phyloP scores from a whole-genome alignment of 2,113 vertebrate genomes.

The Passer domesticus region DNA sequence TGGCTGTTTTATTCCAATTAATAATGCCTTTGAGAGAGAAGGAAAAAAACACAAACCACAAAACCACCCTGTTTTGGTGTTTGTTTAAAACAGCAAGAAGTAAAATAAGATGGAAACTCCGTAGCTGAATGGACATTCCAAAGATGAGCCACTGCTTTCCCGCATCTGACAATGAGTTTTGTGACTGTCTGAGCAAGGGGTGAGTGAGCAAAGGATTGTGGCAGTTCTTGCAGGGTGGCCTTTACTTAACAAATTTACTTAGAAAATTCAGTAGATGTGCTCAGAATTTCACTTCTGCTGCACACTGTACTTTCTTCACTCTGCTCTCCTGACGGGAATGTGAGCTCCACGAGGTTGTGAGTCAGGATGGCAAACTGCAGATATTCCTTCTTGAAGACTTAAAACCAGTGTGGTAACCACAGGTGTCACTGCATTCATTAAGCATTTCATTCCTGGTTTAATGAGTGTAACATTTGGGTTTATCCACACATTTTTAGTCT shows the following conservation, averaged over 20 bases:
- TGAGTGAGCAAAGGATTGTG: accelerated
- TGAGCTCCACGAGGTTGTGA: neutral
- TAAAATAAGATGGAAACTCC: neutral
- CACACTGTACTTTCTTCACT: neutral
- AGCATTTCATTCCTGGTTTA: neutral
- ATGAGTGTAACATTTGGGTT: neutral
- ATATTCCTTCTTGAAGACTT: neutral
- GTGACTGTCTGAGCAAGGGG: neutral
- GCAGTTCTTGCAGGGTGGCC: neutral
- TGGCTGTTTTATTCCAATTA: neutral
- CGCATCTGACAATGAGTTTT: neutral
- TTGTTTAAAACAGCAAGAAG: neutral
- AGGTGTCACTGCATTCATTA: neutral
- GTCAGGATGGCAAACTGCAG: neutral
- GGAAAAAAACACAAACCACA: neutral
- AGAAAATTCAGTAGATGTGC: neutral
- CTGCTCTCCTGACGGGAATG: neutral
- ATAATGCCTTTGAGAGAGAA: neutral
- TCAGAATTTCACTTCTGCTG: neutral
- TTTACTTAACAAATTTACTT: neutral
- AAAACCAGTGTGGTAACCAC: neutral
- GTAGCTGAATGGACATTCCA: neutral
- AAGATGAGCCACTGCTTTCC: neutral
- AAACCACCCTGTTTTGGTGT: neutral
- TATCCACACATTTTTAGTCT: neutral